phyloP scores from a whole-genome alignment of 2,113 vertebrate species.

The Chaetodon auriga region DNA sequence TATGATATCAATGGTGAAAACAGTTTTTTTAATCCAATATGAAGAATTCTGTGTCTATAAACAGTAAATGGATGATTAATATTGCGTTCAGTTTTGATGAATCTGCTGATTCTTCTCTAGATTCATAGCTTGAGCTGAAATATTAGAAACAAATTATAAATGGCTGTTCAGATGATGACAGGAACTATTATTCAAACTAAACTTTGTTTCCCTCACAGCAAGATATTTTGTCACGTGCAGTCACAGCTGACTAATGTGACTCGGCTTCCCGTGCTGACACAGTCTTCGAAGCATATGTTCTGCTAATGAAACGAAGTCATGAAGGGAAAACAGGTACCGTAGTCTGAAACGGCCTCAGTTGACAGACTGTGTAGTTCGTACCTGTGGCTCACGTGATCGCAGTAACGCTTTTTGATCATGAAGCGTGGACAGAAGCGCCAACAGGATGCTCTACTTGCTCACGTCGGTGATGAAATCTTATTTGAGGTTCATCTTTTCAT shows the following conservation, averaged over 20 bases:
- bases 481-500: constrained; percentile 27
- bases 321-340: neutral
- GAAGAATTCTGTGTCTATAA: neutral
- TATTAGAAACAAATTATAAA: neutral
- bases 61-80: neutral
- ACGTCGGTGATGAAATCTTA: constrained; percentile 22
- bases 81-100: neutral
- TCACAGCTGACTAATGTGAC: constrained; percentile 6
- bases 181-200: neutral
- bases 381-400: neutral
- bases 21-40: too few species aligned
- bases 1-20: neutral
- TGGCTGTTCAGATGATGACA: too few species aligned
- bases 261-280: constrained; percentile 31
- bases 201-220: neutral
- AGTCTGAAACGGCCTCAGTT: neutral
- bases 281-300: neutral
- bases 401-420: neutral
- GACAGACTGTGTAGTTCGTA: neutral
- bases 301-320: neutral
- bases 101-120: neutral
- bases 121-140: neutral
- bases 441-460: constrained; percentile 7
- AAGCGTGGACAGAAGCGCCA: neutral
- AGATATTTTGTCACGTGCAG: neutral